Evolutionary conservation across 2,797 vertebrate species (phyloP).

Genomic region (Streptopelia turtur): DNA sequence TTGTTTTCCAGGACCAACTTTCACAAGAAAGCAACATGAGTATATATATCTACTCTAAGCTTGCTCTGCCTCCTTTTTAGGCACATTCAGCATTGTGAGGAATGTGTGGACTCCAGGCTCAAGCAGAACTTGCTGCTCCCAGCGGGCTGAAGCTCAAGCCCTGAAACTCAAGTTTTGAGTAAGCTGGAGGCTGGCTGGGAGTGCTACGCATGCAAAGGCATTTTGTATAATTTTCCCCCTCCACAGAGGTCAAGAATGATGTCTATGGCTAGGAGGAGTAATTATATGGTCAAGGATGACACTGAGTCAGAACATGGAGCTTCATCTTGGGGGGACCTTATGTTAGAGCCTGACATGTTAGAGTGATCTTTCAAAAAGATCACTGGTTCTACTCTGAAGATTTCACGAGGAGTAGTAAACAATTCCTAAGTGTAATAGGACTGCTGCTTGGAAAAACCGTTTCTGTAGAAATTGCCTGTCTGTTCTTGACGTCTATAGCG

Average conservation of each 20-base stretch:
- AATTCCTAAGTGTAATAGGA: not conserved
- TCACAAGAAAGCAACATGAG: not conserved
- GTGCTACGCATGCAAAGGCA: not conserved
- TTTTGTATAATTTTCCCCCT: not conserved
- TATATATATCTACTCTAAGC: constrained; percentile 11
- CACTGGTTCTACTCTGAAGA: accelerated
- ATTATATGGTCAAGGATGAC: not conserved
- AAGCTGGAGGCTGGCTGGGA: not conserved
- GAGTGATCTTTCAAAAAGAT: not conserved
- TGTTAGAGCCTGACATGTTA: not conserved
- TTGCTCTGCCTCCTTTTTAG: constrained; percentile 68
- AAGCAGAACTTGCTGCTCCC: not conserved
- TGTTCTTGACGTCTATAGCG: not conserved
- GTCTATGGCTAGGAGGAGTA: not conserved
- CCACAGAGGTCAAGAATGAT: not conserved
- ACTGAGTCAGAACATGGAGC: not conserved
- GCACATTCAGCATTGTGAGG: not conserved
- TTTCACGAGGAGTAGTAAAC: not conserved
- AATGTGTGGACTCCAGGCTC: constrained; percentile 37
- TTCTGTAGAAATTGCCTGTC: not conserved
- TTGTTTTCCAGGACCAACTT: constrained; percentile 20
- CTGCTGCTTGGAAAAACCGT: not conserved
- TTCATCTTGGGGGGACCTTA: not conserved
- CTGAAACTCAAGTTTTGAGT: not conserved
- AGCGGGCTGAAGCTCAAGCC: not conserved